Evolutionary conservation across 2,888 invertebrate species (phyloP).

Genomic region (Leptopilina myrica): DNA sequence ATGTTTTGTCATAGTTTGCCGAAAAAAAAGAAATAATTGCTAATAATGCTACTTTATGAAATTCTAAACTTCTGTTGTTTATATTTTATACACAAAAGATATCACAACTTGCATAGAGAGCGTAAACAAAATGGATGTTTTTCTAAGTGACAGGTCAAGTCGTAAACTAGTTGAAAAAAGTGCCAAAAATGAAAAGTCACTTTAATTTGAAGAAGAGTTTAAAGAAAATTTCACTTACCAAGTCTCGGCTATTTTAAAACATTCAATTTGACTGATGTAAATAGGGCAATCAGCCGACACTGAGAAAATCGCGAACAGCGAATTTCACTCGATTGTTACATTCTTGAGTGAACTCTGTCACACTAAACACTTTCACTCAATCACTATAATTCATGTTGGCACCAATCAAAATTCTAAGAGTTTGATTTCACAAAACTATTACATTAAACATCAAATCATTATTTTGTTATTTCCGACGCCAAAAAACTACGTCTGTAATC

Average conservation of each 20-base stretch:
- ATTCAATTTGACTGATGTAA: not conserved
- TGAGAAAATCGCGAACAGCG: not conserved
- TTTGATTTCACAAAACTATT: not conserved
- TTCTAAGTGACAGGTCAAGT: constrained; percentile 26
- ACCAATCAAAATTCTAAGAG: not conserved
- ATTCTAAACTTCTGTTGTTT: not conserved
- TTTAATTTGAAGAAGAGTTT: not conserved
- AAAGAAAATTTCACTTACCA: constrained; percentile 21
- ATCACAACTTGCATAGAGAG: constrained; percentile 5
- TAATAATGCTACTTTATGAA: not conserved
- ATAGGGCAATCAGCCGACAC: not conserved
- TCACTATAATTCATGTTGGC: not conserved
- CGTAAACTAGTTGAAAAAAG: not conserved
- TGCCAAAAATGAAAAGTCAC: not conserved
- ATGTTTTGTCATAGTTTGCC: no score
- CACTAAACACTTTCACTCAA: not conserved
- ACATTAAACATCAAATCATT: not conserved
- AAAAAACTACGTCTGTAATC: not conserved
- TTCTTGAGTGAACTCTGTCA: not conserved
- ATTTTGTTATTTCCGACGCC: not conserved
- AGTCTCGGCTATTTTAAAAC: constrained; percentile 1
- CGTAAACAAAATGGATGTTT: constrained; percentile 41
- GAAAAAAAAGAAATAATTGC: not conserved
- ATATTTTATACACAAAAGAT: not conserved
- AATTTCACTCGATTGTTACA: not conserved